A percentile compares a stretch with the other conserved stretches of the same genome.
Evolutionary conservation across 2,113 vertebrate genomes (phyloP).

Genomic region (Aptenodytes patagonicus): DNA sequence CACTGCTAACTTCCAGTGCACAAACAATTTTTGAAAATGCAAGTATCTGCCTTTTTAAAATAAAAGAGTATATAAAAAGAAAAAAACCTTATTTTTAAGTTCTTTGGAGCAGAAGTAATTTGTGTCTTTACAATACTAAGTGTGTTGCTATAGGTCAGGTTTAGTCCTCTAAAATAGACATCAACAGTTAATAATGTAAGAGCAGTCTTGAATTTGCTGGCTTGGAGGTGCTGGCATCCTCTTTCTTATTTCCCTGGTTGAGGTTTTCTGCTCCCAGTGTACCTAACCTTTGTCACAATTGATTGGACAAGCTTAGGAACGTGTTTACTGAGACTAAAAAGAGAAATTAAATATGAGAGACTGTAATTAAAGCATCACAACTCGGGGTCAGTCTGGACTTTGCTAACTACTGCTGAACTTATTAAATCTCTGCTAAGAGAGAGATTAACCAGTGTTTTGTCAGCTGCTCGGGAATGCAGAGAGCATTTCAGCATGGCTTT

Average conservation of each 20-base stretch:
- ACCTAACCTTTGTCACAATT: not conserved
- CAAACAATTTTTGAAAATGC: not conserved
- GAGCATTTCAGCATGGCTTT: not conserved
- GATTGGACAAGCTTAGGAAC: not conserved
- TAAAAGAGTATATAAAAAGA: not conserved
- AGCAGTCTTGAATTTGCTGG: not conserved
- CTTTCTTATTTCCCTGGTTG: not conserved
- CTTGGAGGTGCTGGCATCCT: not conserved
- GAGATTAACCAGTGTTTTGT: not conserved
- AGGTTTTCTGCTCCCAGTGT: not conserved
- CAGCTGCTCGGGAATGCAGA: not conserved
- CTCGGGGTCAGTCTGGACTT: not conserved
- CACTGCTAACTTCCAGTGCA: not conserved
- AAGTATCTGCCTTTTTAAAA: not conserved
- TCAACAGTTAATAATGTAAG: not conserved
- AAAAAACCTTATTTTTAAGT: not conserved
- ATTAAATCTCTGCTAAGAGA: not conserved
- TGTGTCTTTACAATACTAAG: not conserved
- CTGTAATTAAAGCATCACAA: not conserved
- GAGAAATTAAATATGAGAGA: not conserved
- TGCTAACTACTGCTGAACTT: not conserved
- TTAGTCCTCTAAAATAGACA: not conserved
- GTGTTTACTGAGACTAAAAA: not conserved
- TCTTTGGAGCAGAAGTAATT: not conserved
- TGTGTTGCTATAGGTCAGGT: not conserved